Evolutionary conservation across 1,140 invertebrate species (phyloP).

Genomic region (Diplogasteroides magnus): DNA sequence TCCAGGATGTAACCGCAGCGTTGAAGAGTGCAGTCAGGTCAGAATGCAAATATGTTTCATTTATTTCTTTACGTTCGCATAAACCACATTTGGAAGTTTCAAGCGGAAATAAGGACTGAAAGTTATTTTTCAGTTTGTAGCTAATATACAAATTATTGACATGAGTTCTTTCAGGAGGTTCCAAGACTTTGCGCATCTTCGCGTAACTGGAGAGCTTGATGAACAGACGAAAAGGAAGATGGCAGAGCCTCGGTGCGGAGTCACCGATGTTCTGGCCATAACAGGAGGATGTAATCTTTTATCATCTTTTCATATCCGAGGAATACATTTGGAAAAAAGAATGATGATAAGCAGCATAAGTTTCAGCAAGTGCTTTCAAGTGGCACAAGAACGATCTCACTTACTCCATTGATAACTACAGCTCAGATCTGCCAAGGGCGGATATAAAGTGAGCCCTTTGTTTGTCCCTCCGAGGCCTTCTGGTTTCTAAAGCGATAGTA

Average conservation of each 20-base stretch:
- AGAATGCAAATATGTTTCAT: conserved; percentile 4
- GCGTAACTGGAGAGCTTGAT: conserved; percentile 45
- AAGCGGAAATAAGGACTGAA: too few species aligned
- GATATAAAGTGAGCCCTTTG: conserved; percentile 16
- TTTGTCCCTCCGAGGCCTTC: neutral
- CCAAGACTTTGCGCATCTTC: conserved; percentile 47
- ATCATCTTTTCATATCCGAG: too few species aligned
- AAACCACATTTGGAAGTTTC: too few species aligned
- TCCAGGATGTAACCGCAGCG: conserved; percentile 26
- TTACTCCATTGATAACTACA: conserved; percentile 43
- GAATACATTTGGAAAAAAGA: neutral
- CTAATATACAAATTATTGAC: too few species aligned
- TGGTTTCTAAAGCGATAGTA: too few species aligned
- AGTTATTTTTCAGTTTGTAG: too few species aligned
- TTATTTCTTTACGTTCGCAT: neutral
- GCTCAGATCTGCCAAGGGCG: conserved; percentile 40
- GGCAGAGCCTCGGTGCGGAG: conserved; percentile 50
- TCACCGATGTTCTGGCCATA: conserved; percentile 46
- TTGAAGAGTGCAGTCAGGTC: conserved; percentile 37
- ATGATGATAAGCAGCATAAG: neutral
- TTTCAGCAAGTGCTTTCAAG: conserved; percentile 46
- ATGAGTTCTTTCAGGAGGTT: too few species aligned
- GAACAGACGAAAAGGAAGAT: conserved; percentile 46
- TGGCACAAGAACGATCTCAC: conserved; percentile 47
- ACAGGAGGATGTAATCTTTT: conserved; percentile 28